Evolutionary conservation across 2,113 vertebrate species (phyloP).

Genomic region (Symphodus melops): DNA sequence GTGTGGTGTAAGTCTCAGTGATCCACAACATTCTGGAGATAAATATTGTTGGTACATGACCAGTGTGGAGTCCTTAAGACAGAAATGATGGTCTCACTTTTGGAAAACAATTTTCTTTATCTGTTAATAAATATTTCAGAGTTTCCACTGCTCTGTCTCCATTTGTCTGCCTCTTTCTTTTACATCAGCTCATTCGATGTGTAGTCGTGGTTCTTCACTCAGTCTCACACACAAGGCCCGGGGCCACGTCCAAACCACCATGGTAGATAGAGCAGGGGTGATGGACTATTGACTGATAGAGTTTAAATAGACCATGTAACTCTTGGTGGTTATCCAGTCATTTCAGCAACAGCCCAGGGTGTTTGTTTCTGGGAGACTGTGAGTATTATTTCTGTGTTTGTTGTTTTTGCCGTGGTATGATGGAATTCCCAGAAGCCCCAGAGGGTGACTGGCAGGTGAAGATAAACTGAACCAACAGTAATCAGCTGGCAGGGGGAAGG

Average conservation of each 20-base stretch:
- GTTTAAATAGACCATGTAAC: conserved; percentile 63
- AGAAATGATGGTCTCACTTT: conserved; percentile 18
- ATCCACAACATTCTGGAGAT: conserved; percentile 9
- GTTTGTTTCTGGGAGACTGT: background rate
- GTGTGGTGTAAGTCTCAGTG: too few relatives aligned
- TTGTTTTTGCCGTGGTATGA: conserved; percentile 30
- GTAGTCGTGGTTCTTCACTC: conserved; percentile 28
- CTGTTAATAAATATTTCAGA: conserved; percentile 53
- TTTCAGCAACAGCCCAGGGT: conserved; percentile 67
- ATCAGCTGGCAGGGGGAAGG: conserved; percentile 16
- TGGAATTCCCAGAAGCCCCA: conserved; percentile 47
- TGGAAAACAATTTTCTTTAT: conserved; percentile 54
- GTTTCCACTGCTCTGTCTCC: conserved; percentile 22
- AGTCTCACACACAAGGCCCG: conserved; percentile 43
- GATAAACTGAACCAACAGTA: conserved; percentile 59
- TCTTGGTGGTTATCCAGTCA: conserved; percentile 66
- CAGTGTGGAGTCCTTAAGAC: conserved; percentile 35
- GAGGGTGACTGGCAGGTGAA: conserved; percentile 62
- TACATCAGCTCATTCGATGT: conserved; percentile 25
- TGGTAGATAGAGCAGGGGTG: conserved; percentile 51
- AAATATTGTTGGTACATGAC: conserved; percentile 8
- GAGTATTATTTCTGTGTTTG: conserved; percentile 24
- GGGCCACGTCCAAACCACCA: conserved; percentile 67
- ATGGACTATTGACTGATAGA: conserved; percentile 70
- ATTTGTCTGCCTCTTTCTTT: background rate